Conservation (phyloP, 2,113 vertebrate species). For the Eupsittula cactorum region DNA sequence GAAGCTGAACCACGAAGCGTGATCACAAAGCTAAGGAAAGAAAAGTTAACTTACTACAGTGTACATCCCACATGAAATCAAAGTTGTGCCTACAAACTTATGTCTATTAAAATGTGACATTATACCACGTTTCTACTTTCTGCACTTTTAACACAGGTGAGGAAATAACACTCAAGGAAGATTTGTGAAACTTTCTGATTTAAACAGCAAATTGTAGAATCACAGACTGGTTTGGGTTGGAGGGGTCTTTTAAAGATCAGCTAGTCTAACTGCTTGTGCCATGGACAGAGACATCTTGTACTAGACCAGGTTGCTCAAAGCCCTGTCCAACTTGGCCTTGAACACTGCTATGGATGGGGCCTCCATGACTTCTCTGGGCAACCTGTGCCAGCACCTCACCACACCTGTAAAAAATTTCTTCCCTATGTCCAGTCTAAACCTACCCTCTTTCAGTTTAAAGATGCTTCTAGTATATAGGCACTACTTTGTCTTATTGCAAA, state of each 20-base stretch:
- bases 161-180: not conserved
- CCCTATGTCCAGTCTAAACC: not conserved
- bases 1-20: not conserved
- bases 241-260: not conserved
- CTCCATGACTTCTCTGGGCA: not conserved
- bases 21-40: not conserved
- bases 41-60: not conserved
- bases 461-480: not conserved
- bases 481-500: not conserved
- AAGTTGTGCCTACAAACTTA: not conserved
- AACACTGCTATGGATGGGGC: not conserved
- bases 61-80: not conserved
- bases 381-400: not conserved
- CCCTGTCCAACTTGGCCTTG: not conserved
- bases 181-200: not conserved
- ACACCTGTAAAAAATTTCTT: not conserved
- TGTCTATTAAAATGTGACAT: not conserved
- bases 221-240: not conserved
- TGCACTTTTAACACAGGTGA: not conserved
- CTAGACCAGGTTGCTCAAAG: not conserved
- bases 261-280: fast-evolving
- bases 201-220: not conserved
- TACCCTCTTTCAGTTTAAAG: not conserved
- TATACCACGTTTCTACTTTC: not conserved
- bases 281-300: not conserved